Evolutionary conservation across 2,113 vertebrate species (phyloP), one percentile per base, ranked within the genome.

Genomic region (Sinocyclocheilus maitianheensis): DNA sequence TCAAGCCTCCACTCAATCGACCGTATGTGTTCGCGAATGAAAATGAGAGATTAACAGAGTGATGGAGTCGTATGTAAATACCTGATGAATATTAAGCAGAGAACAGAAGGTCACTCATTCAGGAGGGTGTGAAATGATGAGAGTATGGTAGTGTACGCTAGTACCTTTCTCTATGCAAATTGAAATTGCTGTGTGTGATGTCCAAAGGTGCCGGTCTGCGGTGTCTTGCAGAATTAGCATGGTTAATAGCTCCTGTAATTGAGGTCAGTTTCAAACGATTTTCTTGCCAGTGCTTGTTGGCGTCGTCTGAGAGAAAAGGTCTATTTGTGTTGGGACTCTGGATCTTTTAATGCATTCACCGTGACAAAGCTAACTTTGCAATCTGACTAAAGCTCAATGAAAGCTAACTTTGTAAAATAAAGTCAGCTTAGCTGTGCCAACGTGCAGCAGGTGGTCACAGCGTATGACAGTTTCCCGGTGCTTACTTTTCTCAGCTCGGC

Each of bases 21-120:
- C 62, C 26, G 60, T 20, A 51, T 87, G 88, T 89, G 88, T 53
- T 78, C 6, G 40, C 26, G 87, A 88, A 89, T 89, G 86, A 81
- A 87, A 78, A 84, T 85, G 77, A 62, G 84, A 88, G 87, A 88
- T 88, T 88, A 88, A 81, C 83, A 9, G 13, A 18, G 79, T 87
- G 85, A 90, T 90, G 87, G 84, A 90, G 85, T 75, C 79, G 72
- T 84, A 88, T 88, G 83, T 87, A 88, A 90, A 85, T 88, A 88
- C 85, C 89, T 88, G 87, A 87, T 88, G 89, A 90, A 90, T 90
- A 88, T 87, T 78, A 88, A 88, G 79, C 48, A 71, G 67, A 83
- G 85, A 88, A 87, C 87, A 88, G 83, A 88, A 88, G 89, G 89
- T 88, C 89, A 84, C 72, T 87, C 84, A 84, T 89, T 85, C 79